Evolutionary conservation across 2,797 vertebrate species (phyloP).

Genomic region (Eremophila alpestris): DNA sequence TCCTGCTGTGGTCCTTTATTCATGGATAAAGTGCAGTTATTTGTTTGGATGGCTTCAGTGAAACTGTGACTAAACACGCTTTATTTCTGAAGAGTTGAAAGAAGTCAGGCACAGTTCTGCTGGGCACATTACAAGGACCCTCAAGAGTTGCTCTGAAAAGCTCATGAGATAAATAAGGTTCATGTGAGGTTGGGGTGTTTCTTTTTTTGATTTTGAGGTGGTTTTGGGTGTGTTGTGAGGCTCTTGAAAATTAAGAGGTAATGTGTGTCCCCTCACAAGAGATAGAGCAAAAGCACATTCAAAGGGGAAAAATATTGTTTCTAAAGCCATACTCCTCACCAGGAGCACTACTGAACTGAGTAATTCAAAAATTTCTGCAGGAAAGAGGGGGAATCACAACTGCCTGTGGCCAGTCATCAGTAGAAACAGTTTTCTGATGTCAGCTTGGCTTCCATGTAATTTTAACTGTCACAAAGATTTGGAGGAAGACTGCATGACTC

Average conservation of each 20-base stretch:
- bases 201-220: background rate
- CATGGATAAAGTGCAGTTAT: background rate
- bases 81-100: background rate
- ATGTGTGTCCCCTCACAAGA: background rate
- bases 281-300: background rate
- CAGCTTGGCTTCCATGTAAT: background rate
- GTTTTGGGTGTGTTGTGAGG: background rate
- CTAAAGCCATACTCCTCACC: background rate
- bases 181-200: background rate
- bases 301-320: background rate
- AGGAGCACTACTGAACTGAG: background rate
- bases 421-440: background rate
- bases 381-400: background rate
- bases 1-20: background rate
- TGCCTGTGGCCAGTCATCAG: background rate
- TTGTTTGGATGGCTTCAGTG: background rate
- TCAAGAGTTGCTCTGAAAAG: background rate
- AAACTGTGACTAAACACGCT: background rate
- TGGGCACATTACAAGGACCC: background rate
- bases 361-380: background rate
- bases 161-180: background rate
- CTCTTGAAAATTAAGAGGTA: background rate
- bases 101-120: background rate
- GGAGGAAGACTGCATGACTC: background rate
- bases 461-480: background rate